Evolutionary conservation across 2,113 vertebrate genomes (phyloP), one percentile per base, ranked within the genome.

Genomic region (Aramus guarauna): DNA sequence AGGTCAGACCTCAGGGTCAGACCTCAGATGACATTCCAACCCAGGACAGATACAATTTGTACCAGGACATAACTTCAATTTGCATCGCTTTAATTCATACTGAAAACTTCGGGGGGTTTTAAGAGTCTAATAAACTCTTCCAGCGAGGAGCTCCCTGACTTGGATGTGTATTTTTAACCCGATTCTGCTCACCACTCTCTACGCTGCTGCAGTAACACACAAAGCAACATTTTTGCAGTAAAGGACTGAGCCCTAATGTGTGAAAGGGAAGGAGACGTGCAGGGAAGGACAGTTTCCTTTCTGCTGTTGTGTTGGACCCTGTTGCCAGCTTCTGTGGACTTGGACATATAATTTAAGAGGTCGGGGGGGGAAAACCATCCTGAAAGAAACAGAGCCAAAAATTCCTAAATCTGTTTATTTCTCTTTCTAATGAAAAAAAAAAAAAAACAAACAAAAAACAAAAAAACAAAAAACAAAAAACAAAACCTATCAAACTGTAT

Each of bases 1-100:
- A 43, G 73, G 89, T 92, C 84, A 92, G 75, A 58, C 67, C 85
- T 88, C 74, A 56, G 85, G 90, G 94, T 92, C 92, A 97, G 88
- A 80, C 50, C 75, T 92, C 80, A 47, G 68, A 47, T 84, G 91
- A 92, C 91, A 71, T 94, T 92, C 84, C 93, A 89, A 63, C 58
- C 52, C 30, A 60, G 36, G 82, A 84, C 41, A 89, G 85, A 69
- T 55, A 55, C 56, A 85, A 87, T 96, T 96, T 96, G 94, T 93
- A 83, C 29, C 43, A 39, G 59, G 58, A 59, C 71, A 50, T 62
- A 76, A 85, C 62, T 88, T 94, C 60, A 60, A 48, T 96, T 96
- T 88, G 39, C 26, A 62, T 34, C 0, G 2, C 50, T 94, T 92
- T 85, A 68, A 43, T 64, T 83, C 45, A 32, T 12, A 23, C 60